Evolutionary conservation across 1,140 invertebrate genomes (phyloP), one percentile per base, ranked within the genome.

Genomic region (Prorops nasuta): DNA sequence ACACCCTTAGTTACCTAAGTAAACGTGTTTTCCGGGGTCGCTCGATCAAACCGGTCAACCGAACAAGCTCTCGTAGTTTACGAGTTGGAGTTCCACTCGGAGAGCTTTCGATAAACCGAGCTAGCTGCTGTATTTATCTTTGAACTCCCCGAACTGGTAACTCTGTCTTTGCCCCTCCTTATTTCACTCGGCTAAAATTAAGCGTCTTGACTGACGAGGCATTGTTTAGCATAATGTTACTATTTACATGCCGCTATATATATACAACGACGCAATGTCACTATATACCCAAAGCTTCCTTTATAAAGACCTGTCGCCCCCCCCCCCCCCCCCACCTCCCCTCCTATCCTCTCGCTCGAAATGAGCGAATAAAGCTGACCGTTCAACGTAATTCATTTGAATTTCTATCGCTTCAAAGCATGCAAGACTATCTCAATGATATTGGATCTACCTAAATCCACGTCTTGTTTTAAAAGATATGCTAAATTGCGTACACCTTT

Each of bases 1-100:
- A 54, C 51, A 37, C 37, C 14, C 9, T 4, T 21, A 10, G 24
- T 28, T 28, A 43, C 39, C 38, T 54, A 54, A 48, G 56, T 44
- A 58, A 60, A 58, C 56, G 47, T 50, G 58, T 48, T 58, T 46
- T 55, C 32, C 22, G n/a, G 24, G 14, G 15, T 28, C 34, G 43
- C 12, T 37, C 51, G 31, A 44, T 32, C 42, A 15, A 24, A 15
- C 16, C 24, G 24, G 9, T 21, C 19, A 3, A 7, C 17, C 17
- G 24, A 10, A 28, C 24, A 10, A 28, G 24, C 10, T 4, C 10
- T 28, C 24, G 24, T 10, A 28, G 24, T 58, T 49, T 46, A 20
- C 45, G 19, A 53, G 49, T 49, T 53, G 19, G 42, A 28, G 31
- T 58, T 58, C 45, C 34, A 34, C 55, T 40, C 15, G 39, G 34